Conservation (phyloP, 92 coral and sea anemone species). For the Ricordea florida region DNA sequence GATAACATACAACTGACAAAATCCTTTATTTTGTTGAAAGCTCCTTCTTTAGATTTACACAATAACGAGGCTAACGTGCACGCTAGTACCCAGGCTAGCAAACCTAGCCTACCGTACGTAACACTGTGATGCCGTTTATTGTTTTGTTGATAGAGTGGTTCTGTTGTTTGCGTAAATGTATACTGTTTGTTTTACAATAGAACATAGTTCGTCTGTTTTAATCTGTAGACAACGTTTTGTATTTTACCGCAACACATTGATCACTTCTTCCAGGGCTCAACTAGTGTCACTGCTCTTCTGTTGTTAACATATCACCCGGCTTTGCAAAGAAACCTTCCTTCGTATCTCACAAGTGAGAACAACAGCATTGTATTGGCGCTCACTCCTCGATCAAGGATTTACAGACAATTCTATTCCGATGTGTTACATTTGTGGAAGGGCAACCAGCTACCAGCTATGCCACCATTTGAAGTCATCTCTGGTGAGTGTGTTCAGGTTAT, state of each 20-base stretch:
- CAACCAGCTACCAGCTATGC: slow-evolving; percentile 22
- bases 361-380: slow-evolving; percentile 58
- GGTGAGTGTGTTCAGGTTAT: slow-evolving; percentile 35
- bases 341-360: slow-evolving; percentile 46
- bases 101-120: too few relatives aligned
- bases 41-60: too few relatives aligned
- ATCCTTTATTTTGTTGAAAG: too few relatives aligned
- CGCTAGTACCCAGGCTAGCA: too few relatives aligned
- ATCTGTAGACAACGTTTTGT: not conserved
- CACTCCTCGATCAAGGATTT: slow-evolving; percentile 65
- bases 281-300: slow-evolving; percentile 56
- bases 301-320: slow-evolving; percentile 52
- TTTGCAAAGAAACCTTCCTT: slow-evolving; percentile 53
- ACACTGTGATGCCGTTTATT: too few relatives aligned
- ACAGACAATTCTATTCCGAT: slow-evolving; percentile 78
- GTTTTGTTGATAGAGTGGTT: too few relatives aligned
- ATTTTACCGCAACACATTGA: not conserved
- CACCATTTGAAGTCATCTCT: slow-evolving; percentile 53
- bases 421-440: slow-evolving; percentile 81
- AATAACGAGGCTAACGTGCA: too few relatives aligned
- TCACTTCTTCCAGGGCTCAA: slow-evolving; percentile 54
- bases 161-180: not conserved
- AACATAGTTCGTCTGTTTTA: not conserved
- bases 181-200: not conserved
- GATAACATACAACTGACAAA: too few relatives aligned